Evolutionary conservation across 2,113 vertebrate species (phyloP), one percentile per base, ranked within the genome.

Genomic region (Melanotaenia duboulayi): DNA sequence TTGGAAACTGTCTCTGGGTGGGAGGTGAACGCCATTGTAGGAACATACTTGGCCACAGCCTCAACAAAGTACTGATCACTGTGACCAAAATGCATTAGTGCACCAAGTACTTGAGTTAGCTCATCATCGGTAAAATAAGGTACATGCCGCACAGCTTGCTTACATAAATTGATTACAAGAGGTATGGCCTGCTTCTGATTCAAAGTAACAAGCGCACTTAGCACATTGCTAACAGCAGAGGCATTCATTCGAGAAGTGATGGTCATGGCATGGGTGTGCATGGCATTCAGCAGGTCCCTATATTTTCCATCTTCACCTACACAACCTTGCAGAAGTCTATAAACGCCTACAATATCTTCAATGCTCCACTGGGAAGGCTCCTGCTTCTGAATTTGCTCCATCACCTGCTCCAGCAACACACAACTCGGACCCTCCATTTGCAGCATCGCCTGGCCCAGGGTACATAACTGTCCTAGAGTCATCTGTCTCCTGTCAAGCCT

Each of bases 121-220:
- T 99, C 95, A 14, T 93, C 83, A 11, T 90, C 91, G 0, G 90
- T 93, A 81, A 99, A 97, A 66, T 28, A 77, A 0, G 92, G 89
- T 10, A 97, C 62, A 1, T 96, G 91, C 2, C 87, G 87, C 17
- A 93, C 94, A 0, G 92, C 94, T 50, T 92, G 91, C 62, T 94
- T 96, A 61, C 95, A 96, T 16, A 98, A 80, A 8, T 80, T 94
- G 82, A 94, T 93, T 10, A 97, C 90, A 51, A 99, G 92, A 12
- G 93, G 82, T 70, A 94, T 55, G 9, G 92, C 94, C 37, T 57
- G 91, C 0, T 70, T 93, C 88, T 99, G 95, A 62, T 84, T 84
- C 24, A 98, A 90, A 39, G 56, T 78, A 25, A 95, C 85, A 0
- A 99, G 92, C 4, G 96, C 91, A 1, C 80, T 71, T n/a, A 99